Base-by-base conservation (phyloP, 2,113 vertebrate genomes). In the Tamias sibiricus region DNA sequence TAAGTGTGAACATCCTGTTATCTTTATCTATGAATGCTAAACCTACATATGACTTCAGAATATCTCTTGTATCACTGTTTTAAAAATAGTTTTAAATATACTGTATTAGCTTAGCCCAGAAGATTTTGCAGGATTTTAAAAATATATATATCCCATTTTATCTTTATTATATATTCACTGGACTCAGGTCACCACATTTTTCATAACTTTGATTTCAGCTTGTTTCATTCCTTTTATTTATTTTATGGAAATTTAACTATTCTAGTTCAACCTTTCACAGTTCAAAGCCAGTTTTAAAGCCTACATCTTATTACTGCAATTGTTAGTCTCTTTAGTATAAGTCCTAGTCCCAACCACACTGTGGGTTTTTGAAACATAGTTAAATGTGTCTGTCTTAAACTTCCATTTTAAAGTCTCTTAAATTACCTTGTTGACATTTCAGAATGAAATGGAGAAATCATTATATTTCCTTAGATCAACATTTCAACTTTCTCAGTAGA, bases 381-480 rank as follows among this genome's bases (percentile, higher is more conserved):
- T 76, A 37, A 64, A 0, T 71, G 4, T 85, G 49, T 8, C 57
- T n/a, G 6, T 75, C 40, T 81, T 92, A 74, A 62, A 19, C 14
- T 13, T 93, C 54, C 30, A 57, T 2, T 74, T 75, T 64, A 74
- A 62, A 80, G 37, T 14, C 13, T 74, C 37, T 89, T 84, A 89
- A 28, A 49, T 88, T 81, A 47, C n/a, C 44, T 49, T 95, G 83
- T 42, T 64, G 57, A 80, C 62, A 64, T 90, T 87, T 91, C n/a
- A 24, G 54, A 57, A 49, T 14, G 20, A n/a, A 89, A 44, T 14
- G 20, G 40, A 89, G 30, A 40, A 28, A 49, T 59, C 64, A 75
- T 74, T 20, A 6, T 49, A 22, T 28, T 3, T 75, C 10, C 64
- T 32, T 20, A 17, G n/a, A 77, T 69, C 71, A 92, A 64, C 40